phyloP scores from a whole-genome alignment of 2,888 invertebrate genomes.

The Lycia hirtaria region DNA sequence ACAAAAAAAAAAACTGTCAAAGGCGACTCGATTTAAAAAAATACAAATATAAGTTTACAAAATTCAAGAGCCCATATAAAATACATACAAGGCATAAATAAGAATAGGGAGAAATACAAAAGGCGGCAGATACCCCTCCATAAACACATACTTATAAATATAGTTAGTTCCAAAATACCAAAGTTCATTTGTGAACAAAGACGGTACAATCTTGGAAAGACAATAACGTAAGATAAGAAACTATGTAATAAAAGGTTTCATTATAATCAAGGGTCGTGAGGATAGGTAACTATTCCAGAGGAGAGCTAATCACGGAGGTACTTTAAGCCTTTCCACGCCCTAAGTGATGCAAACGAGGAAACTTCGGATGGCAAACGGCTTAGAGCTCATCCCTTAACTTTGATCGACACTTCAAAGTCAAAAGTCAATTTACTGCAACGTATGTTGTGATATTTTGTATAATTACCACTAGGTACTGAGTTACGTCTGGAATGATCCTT shows the following conservation, averaged over 20 bases:
- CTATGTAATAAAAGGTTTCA: constrained; percentile 55
- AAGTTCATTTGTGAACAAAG: constrained; percentile 38
- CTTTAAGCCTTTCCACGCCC: constrained; percentile 71
- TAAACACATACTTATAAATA: too few relatives aligned
- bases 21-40: too few relatives aligned
- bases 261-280: constrained; percentile 58
- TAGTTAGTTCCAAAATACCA: constrained; percentile 7
- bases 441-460: constrained; percentile 45
- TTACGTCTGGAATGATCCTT: too few relatives aligned
- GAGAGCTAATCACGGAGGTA: constrained; percentile 68
- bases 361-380: constrained; percentile 72
- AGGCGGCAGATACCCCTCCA: too few relatives aligned
- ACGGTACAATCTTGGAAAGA: constrained; percentile 34
- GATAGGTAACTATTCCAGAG: constrained; percentile 54
- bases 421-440: constrained; percentile 59
- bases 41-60: too few relatives aligned
- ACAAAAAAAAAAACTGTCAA: too few relatives aligned
- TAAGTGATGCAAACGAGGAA: constrained; percentile 80
- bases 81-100: too few relatives aligned
- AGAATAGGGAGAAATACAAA: too few relatives aligned
- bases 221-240: constrained; percentile 43
- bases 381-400: constrained; percentile 72
- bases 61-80: too few relatives aligned
- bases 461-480: constrained; percentile 15
- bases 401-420: constrained; percentile 76